Conservation (phyloP, 2,113 vertebrate genomes). For the Prochilodus magdalenae region DNA sequence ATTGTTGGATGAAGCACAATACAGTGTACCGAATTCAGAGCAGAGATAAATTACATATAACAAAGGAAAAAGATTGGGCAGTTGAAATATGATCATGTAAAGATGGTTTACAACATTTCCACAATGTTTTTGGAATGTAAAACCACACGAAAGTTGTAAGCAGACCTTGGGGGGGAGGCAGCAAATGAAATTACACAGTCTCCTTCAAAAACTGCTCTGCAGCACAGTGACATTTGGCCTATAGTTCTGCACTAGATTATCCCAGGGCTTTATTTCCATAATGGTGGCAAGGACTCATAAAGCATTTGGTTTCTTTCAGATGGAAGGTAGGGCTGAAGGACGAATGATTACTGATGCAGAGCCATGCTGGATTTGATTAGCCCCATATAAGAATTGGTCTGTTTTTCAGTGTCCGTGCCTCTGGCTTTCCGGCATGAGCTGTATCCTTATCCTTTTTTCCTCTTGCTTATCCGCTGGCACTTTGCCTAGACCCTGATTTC, state of each 20-base stretch:
- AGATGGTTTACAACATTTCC: too few species aligned
- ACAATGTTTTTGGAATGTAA: too few species aligned
- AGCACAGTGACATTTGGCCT: slow-evolving; percentile 23
- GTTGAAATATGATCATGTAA: too few species aligned
- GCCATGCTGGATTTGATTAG: slow-evolving; percentile 46
- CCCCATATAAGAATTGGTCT: neutral
- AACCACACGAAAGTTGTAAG: too few species aligned
- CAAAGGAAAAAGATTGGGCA: too few species aligned
- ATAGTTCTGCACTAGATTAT: slow-evolving; percentile 5
- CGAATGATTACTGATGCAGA: slow-evolving; percentile 35
- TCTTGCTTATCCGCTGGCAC: slow-evolving; percentile 20
- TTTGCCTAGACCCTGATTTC: slow-evolving; percentile 1
- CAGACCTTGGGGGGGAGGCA: too few species aligned
- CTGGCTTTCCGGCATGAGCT: slow-evolving; percentile 14
- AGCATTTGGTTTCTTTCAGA: slow-evolving; percentile 21
- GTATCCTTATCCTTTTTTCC: slow-evolving; percentile 23
- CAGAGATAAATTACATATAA: too few species aligned
- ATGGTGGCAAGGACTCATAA: slow-evolving; percentile 36
- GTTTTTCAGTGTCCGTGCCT: slow-evolving; percentile 36
- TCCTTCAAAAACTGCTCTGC: neutral
- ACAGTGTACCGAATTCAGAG: too few species aligned
- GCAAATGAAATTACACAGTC: neutral
- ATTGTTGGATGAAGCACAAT: too few species aligned
- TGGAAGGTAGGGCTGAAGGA: slow-evolving; percentile 41
- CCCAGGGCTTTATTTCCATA: slow-evolving; percentile 30